Conservation (phyloP, 2,888 invertebrate genomes). For the Hemistola chrysoprasaria region DNA sequence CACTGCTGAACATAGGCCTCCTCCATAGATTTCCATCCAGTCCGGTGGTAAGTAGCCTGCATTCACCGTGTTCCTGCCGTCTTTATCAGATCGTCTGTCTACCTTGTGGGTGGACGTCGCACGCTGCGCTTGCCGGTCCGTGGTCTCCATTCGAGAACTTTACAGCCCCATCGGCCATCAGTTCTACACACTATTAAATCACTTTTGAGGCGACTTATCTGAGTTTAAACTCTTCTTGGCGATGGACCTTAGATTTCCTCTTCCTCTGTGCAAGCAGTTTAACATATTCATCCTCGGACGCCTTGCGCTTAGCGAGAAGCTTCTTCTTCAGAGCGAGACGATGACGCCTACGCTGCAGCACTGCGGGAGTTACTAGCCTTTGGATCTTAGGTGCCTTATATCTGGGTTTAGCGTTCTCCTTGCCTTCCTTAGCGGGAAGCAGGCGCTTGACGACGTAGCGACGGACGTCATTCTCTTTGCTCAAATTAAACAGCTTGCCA, state of each 20-base stretch:
- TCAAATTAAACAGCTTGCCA: constrained; percentile 97
- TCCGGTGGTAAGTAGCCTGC: too few species aligned
- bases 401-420: constrained; percentile 84
- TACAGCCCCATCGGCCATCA: too few species aligned
- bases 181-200: too few species aligned
- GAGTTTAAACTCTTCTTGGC: constrained; percentile 92
- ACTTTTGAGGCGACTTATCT: constrained; percentile 82
- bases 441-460: constrained; percentile 98
- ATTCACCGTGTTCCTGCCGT: too few species aligned
- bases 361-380: constrained; percentile 95
- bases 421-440: constrained; percentile 90
- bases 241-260: constrained; percentile 93
- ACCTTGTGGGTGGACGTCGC: too few species aligned
- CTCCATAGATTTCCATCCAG: too few species aligned
- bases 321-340: constrained; percentile 94
- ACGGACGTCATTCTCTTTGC: constrained; percentile 98
- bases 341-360: constrained; percentile 94
- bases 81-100: too few species aligned
- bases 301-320: constrained; percentile 89
- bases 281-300: constrained; percentile 94
- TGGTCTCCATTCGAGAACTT: too few species aligned
- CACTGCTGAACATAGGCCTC: too few species aligned
- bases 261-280: constrained; percentile 95
- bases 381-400: constrained; percentile 95
- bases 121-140: too few species aligned